A percentile compares a stretch with the other conserved stretches of the same genome.
Evolutionary conservation across 53 echinoderm and acorn worm species (phyloP).

Genomic region (Crossaster papposus): DNA sequence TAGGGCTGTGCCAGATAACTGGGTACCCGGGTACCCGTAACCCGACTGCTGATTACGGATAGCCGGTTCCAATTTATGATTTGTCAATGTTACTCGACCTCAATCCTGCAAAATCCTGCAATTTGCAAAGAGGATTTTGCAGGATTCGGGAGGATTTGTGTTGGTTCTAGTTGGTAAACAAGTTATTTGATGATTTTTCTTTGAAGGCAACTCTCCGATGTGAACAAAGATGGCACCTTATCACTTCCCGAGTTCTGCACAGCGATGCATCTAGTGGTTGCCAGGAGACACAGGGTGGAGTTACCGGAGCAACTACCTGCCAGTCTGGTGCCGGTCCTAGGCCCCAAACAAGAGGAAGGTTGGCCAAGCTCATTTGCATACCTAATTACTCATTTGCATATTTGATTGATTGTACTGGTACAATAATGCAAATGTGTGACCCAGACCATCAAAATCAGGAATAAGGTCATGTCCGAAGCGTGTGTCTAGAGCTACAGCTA

Average conservation of each 20-base stretch:
- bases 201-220: slow-evolving; percentile 96
- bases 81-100: too few species aligned
- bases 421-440: background rate
- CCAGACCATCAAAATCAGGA: too few species aligned
- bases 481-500: too few species aligned
- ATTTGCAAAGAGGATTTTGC: too few species aligned
- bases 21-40: too few species aligned
- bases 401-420: slow-evolving; percentile 10
- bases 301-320: slow-evolving; percentile 88
- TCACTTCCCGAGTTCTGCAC: slow-evolving; percentile 95
- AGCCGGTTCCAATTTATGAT: too few species aligned
- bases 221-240: slow-evolving; percentile 97
- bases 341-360: slow-evolving; percentile 49
- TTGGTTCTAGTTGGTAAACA: background rate
- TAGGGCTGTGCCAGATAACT: too few species aligned
- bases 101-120: too few species aligned
- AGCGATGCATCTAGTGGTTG: slow-evolving; percentile 97
- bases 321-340: slow-evolving; percentile 84
- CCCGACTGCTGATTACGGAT: too few species aligned
- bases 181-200: background rate
- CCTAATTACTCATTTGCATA: slow-evolving; percentile 14
- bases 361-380: background rate
- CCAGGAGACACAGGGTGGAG: slow-evolving; percentile 86
- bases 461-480: too few species aligned
- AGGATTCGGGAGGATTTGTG: too few species aligned